Base-by-base conservation (phyloP, 2,113 vertebrate genomes). In the Plecturocebus donacophilus region DNA sequence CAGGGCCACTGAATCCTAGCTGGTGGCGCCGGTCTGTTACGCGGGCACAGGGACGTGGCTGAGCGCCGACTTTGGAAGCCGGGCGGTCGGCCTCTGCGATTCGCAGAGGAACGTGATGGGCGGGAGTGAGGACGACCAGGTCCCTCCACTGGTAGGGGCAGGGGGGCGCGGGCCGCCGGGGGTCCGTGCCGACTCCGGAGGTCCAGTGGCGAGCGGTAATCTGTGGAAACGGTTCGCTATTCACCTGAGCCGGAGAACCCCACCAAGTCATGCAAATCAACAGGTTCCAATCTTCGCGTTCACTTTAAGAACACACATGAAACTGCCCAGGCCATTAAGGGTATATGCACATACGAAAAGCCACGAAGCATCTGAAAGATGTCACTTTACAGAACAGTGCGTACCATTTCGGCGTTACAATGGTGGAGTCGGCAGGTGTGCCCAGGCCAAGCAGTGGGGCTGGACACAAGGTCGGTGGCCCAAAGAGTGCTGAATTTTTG, bases 251-350 rank as follows among this genome's bases (percentile, higher is more conserved):
- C 99, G 8, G 99, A 99, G 98, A 99, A 99, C 98, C 99, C 99
- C 52, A 99, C 99, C 1, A 99, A 99, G 94, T 99, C 99, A 94
- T 99, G 99, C 98, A 99, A 99, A 96, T 99, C 99, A 0, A 99
- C 99, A 98, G 99, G 99, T 0, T 99, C 99, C 91, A 99, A 99
- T 96, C 99, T 99, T 76, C 99, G 99, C 17, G 99, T 99, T 70
- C 99, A 99, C 92, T 99, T 99, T 91, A 99, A 99, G 99, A 99
- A 99, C 98, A 99, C 99, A 12, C 99, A 99, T 54, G 99, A 99
- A 99, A 99, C 99, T 0, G 99, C 99, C 3, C 99, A 99, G 98
- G 99, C 99, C 98, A 99, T 99, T 98, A 99, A 99, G 91, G 99
- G 99, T 84, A 99, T n/a, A n/a, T 99, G 99, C 99, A 99, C 98